Percentiles rank a stretch among this genome's conserved stretches.
Conservation (phyloP, 2,797 vertebrate species). For the Gila robusta region DNA sequence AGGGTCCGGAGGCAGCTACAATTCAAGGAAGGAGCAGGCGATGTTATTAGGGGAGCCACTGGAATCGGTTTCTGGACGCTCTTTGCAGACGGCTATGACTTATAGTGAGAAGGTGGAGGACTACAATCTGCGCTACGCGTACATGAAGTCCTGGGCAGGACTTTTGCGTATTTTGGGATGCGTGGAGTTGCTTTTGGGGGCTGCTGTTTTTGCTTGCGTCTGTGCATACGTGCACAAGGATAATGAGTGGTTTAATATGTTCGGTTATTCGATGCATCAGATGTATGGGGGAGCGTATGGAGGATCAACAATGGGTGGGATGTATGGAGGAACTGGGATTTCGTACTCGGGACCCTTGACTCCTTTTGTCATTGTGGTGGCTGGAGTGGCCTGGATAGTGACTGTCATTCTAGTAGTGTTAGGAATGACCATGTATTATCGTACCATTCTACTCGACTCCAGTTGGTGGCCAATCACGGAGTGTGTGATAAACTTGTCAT, state of each 20-base stretch:
- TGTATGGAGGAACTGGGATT: slow-evolving; percentile 68
- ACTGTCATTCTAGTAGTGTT: slow-evolving; percentile 90
- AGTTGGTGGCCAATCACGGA: slow-evolving; percentile 95
- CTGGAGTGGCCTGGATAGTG: slow-evolving; percentile 87
- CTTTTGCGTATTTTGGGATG: slow-evolving; percentile 84
- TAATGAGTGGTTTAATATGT: slow-evolving; percentile 90
- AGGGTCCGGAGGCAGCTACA: slow-evolving; percentile 78
- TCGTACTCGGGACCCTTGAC: slow-evolving; percentile 91
- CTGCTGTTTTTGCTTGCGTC: slow-evolving; percentile 87
- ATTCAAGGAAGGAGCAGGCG: slow-evolving; percentile 78
- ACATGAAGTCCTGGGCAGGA: slow-evolving; percentile 91
- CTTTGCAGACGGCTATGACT: slow-evolving; percentile 74
- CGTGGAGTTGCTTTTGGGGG: slow-evolving; percentile 84
- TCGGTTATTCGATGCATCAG: slow-evolving; percentile 80
- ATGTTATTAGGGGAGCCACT: slow-evolving; percentile 80
- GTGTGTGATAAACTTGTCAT: slow-evolving; percentile 84
- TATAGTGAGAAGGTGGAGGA: slow-evolving; percentile 83
- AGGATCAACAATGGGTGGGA: slow-evolving; percentile 61
- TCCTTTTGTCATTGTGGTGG: slow-evolving; percentile 89
- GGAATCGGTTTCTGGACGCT: slow-evolving; percentile 75
- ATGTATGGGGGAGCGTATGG: slow-evolving; percentile 76
- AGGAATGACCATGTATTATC: slow-evolving; percentile 94
- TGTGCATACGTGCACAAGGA: slow-evolving; percentile 90
- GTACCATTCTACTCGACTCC: slow-evolving; percentile 92
- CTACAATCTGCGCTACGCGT: slow-evolving; percentile 81